Conservation (phyloP, 2,888 invertebrate species). For the Cynaeus angustus region DNA sequence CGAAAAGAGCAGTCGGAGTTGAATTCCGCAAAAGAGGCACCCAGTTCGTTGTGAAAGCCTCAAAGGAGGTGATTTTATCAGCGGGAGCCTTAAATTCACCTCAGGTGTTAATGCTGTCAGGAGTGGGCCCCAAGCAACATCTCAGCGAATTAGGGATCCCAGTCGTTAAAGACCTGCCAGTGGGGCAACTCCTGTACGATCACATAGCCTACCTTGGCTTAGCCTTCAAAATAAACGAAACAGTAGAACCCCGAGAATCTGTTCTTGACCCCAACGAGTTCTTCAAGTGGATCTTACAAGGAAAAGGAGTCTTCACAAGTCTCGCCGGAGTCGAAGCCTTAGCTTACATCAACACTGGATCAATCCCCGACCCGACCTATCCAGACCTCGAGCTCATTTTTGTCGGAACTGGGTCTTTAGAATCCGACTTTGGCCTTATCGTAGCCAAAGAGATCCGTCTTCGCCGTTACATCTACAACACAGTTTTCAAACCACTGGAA, state of each 20-base stretch:
- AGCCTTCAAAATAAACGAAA: conserved; percentile 73
- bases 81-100: conserved; percentile 86
- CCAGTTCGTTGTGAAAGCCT: conserved; percentile 72
- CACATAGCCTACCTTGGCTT: conserved; percentile 78
- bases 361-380: conserved; percentile 72
- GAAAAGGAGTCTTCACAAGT: conserved; percentile 73
- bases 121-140: conserved; percentile 77
- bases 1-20: conserved; percentile 72
- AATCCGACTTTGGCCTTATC: conserved; percentile 73
- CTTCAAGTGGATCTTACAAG: conserved; percentile 68
- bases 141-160: conserved; percentile 75
- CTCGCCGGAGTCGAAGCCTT: conserved; percentile 76
- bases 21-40: conserved; percentile 40
- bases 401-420: conserved; percentile 75
- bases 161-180: conserved; percentile 76
- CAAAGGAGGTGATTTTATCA: conserved; percentile 87
- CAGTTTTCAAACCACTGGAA: conserved; percentile 69
- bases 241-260: conserved; percentile 58
- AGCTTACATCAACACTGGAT: conserved; percentile 74
- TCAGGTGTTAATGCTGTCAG: conserved; percentile 82
- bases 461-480: conserved; percentile 58
- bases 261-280: conserved; percentile 60
- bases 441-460: conserved; percentile 49
- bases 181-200: conserved; percentile 80
- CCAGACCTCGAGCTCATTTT: conserved; percentile 81